Base-by-base conservation (phyloP, 2,113 vertebrate genomes). In the Corythornis madagascariensis region DNA sequence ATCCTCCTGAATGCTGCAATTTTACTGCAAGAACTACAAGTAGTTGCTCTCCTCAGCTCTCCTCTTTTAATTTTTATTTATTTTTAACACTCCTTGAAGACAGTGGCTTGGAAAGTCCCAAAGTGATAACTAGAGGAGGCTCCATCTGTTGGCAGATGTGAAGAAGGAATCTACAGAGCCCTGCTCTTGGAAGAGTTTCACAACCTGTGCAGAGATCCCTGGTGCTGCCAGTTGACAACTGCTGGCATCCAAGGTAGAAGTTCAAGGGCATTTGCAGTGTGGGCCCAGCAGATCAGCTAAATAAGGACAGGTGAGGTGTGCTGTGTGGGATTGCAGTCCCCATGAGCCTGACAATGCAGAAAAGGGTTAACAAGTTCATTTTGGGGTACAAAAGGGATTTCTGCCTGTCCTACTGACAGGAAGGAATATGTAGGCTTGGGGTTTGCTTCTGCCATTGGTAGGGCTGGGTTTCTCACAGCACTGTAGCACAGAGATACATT, bases 61-160 rank as follows among this genome's bases (percentile, higher is more conserved):
- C 48, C 48, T 50, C 21, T 25, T 50, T 13, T 50, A 24, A 50
- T 45, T 18, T 47, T 18, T 47, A 50, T 24, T 24, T 24, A 38
- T 38, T 50, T 50, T 50, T 24, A 18, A 47, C 8, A 45, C 24
- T 22, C 2, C 26, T 21, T 14, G 47, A 43, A 50, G 10, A 3
- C 6, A 59, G 28, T 48, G 20, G 22, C 75, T 53, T 69, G 47
- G 18, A 45, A 35, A n/a, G 26, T 40, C 24, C 20, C 16, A 21
- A 50, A 21, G 18, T n/a, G 31, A 28, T 53, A 70, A 45, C 64
- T 53, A 15, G 5, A 47, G 42, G 26, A 59, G 43, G 35, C 40
- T 63, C 4, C 0, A 1, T 8, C 64, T 69, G 16, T 10, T 83
- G 63, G 75, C 64, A 65, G 2, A 8, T 1, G 4, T 14, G 26